Evolutionary conservation across 2,888 invertebrate species (phyloP), one percentile per base, ranked within the genome.

Genomic region (Yponomeuta sedellus): DNA sequence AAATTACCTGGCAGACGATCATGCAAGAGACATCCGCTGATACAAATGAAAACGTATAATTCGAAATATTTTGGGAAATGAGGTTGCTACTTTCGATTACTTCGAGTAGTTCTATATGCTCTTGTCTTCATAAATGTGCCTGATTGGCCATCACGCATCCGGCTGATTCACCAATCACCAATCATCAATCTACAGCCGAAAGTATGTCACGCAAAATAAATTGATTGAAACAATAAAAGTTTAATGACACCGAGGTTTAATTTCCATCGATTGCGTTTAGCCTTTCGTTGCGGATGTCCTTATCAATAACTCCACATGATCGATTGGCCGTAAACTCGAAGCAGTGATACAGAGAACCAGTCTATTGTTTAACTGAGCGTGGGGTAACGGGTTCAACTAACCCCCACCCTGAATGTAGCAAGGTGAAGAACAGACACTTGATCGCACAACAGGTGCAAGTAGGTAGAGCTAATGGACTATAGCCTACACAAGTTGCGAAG

Each of bases 291-390:
- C 44, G 44, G 44, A 52, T 52, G 44, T 52, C 44, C 44, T 52
- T 52, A 16, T 6, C 16, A 52, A 16, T 4, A 12, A 44, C 44
- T 12, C 44, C 12, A 12, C 10, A 28, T 44, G 44, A 52, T 16
- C 44, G 2, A 52, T 52, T 34, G 34, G 28, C 8, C 5, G 34
- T 34, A 34, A 34, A 34, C 34, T 0, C 34, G 6, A 34, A 34
- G 34, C 10, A 34, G 6, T 34, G 3, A 8, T 34, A 8, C 8
- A 8, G 44, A 16, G 44, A 52, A 44, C 44, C 12, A 44, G 44
- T 52, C 25, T 22, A 59, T 63, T 63, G 44, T 22, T 44, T 52
- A 63, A 63, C 22, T 44, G 63, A 40, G 63, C 44, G 63, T 63
- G 22, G 63, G 63, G 52, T 22, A 63, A 63, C 63, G 25, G 28